phyloP scores from a whole-genome alignment of 2,797 vertebrate genomes.

The Nyctibius grandis region DNA sequence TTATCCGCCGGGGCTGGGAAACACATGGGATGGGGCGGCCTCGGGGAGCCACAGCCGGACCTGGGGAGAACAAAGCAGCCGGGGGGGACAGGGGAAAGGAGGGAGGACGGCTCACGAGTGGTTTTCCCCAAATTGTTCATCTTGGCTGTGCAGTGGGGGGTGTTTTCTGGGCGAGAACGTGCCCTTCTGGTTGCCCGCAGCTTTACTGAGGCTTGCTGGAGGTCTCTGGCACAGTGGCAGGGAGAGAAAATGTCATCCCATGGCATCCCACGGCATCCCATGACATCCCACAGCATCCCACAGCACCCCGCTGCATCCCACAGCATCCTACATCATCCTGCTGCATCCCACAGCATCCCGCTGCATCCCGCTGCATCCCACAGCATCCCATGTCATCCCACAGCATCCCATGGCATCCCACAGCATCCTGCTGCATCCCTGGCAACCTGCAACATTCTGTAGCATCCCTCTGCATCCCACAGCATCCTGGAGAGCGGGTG shows the following conservation, averaged over 20 bases:
- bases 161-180: neutral
- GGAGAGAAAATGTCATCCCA: neutral
- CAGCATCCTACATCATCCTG: no score
- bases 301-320: rapidly evolving
- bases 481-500: neutral
- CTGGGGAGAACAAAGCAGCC: neutral
- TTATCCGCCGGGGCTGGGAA: slow-evolving; percentile 16
- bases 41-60: neutral
- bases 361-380: rapidly evolving
- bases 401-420: no score
- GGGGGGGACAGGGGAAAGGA: neutral
- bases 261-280: rapidly evolving
- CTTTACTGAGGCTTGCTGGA: neutral
- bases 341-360: neutral
- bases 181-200: neutral
- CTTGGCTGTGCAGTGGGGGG: rapidly evolving
- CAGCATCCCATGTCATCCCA: no score
- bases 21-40: neutral
- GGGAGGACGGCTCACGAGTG: neutral
- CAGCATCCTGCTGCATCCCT: no score
- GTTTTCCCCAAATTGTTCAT: neutral
- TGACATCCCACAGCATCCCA: rapidly evolving
- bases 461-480: rapidly evolving
- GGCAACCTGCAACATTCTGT: no score
- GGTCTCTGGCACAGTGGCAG: rapidly evolving